Evolutionary conservation across 2,797 vertebrate genomes (phyloP).

Genomic region (Urocyon cinereoargenteus): DNA sequence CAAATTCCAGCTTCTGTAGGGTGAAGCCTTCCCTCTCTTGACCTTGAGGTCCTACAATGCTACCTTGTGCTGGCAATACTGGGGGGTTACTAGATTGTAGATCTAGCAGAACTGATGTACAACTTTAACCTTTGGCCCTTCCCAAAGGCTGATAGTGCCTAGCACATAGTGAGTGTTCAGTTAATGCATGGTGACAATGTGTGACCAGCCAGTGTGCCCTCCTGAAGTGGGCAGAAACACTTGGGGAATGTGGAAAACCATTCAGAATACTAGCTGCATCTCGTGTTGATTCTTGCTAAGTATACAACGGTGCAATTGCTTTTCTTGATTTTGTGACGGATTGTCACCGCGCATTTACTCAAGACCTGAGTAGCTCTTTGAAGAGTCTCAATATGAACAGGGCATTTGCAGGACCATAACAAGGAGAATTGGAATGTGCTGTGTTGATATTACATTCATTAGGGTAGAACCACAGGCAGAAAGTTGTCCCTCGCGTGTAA

Average conservation of each 20-base stretch:
- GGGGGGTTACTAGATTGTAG: accelerated
- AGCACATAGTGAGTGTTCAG: background rate
- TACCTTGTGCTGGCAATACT: accelerated
- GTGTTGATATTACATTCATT: accelerated
- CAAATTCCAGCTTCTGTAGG: background rate
- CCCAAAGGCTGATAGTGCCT: background rate
- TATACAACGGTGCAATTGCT: accelerated
- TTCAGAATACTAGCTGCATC: accelerated
- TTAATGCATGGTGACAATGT: accelerated
- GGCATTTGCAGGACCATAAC: accelerated
- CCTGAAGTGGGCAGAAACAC: background rate
- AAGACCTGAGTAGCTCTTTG: background rate
- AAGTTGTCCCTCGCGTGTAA: accelerated
- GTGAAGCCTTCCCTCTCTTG: background rate
- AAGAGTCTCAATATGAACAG: accelerated
- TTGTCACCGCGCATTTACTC: accelerated
- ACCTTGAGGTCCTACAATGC: background rate
- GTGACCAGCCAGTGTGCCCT: accelerated
- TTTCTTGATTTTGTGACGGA: background rate
- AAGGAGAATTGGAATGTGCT: too few relatives aligned
- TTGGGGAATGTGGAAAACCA: too few relatives aligned
- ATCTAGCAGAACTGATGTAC: accelerated
- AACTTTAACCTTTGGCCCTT: accelerated
- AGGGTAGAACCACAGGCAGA: accelerated
- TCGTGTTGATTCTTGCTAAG: accelerated